Evolutionary conservation across 2,888 invertebrate species (phyloP).

Genomic region (Lepas anatifera): DNA sequence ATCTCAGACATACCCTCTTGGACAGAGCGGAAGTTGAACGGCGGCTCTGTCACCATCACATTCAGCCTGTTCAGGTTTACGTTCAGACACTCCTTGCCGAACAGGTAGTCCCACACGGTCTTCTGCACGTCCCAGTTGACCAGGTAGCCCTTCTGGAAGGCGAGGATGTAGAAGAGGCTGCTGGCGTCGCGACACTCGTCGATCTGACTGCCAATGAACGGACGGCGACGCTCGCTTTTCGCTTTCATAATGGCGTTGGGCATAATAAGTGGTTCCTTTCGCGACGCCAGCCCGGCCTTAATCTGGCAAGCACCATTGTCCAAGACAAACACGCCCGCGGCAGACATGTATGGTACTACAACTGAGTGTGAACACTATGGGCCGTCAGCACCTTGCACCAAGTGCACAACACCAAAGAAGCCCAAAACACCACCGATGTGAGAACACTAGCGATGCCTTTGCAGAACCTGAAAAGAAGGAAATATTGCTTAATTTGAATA

Average conservation of each 20-base stretch:
- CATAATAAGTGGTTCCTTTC: constrained; percentile 54
- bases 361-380: too few relatives aligned
- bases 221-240: constrained; percentile 83
- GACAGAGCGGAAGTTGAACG: constrained; percentile 80
- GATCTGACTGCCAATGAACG: constrained; percentile 87
- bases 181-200: constrained; percentile 94
- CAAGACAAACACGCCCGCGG: too few relatives aligned
- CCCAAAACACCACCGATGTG: too few relatives aligned
- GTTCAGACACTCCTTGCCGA: constrained; percentile 70
- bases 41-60: constrained; percentile 82
- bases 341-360: too few relatives aligned
- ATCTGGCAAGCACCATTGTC: constrained; percentile 82
- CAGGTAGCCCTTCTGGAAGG: constrained; percentile 87
- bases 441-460: too few relatives aligned
- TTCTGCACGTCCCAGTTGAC: constrained; percentile 95
- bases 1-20: constrained; percentile 92
- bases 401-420: too few relatives aligned
- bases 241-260: constrained; percentile 98
- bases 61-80: constrained; percentile 64
- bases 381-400: too few relatives aligned
- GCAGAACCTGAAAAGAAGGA: too few relatives aligned
- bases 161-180: constrained; percentile 81
- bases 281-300: constrained; percentile 68
- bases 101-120: constrained; percentile 89
- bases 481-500: too few relatives aligned